These are phyloP conservation scores for Balaenoptera acutorostrata DNA, from an alignment of 2,113 vertebrate species.

Conservation along the genomic window DNA sequence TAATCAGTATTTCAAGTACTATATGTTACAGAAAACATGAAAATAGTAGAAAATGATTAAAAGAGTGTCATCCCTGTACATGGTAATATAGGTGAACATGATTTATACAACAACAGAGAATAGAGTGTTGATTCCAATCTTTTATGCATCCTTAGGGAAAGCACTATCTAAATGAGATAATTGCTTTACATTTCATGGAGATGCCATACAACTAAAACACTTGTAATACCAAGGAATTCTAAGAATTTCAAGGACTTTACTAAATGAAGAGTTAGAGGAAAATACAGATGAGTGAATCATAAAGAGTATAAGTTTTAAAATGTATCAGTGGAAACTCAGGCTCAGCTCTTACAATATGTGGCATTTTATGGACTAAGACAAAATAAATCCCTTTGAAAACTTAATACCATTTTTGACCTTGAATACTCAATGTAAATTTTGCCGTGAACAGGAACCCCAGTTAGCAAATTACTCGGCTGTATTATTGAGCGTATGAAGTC, in stretches of 20 bases:
- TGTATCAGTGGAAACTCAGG: not conserved
- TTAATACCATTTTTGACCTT: not conserved
- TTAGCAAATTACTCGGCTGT: not conserved
- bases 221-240: not conserved
- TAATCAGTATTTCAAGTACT: not conserved
- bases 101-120: not conserved
- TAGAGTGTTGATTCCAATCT: not conserved
- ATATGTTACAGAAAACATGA: not conserved
- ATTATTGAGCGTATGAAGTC: not conserved
- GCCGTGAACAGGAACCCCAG: not conserved
- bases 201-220: conserved; percentile 9
- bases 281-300: not conserved
- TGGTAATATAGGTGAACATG: not conserved
- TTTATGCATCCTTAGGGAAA: not conserved
- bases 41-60: not conserved
- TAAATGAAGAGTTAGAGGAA: conserved; percentile 8
- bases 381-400: not conserved
- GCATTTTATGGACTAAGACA: conserved; percentile 16
- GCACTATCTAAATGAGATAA: not conserved
- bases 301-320: not conserved
- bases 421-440: not conserved
- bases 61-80: not conserved
- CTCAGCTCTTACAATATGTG: not conserved
- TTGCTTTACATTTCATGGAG: conserved; percentile 1
- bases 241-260: not conserved